Evolutionary conservation across 1,140 invertebrate genomes (phyloP), one percentile per base, ranked within the genome.

Genomic region (Brachionus koreanus): DNA sequence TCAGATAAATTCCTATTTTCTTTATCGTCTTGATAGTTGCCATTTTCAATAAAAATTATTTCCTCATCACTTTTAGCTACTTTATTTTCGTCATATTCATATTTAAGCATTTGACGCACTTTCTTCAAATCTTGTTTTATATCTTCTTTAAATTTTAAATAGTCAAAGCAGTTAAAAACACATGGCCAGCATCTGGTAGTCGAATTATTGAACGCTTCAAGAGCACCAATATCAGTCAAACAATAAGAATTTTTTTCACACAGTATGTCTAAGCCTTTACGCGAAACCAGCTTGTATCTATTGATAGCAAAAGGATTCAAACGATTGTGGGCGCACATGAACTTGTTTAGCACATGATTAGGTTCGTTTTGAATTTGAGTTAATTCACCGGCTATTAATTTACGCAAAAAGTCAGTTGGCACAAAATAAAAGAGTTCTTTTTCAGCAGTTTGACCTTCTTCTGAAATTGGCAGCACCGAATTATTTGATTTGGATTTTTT

Each of bases 1-100:
- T 85, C 85, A 5, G 43, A 35, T 19, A 25, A 5, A 35, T 25
- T 72, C 19, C 42, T 43, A 74, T 74, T 74, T 23, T 74, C 69
- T 25, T 74, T 74, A 6, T 74, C 46, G 25, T 74, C 69, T 16
- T 33, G 23, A 33, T 43, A 46, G 1, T 72, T 35, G 35, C 3
- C 25, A 23, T 74, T 74, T 2, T 74, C 69, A 12, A 46, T 46
- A 19, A 74, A 25, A 9, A 74, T 46, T 13, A 74, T 19, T 29
- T 46, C 69, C 5, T 74, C 35, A 9, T 69, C 65, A n/a, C 65
- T 37, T 43, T 39, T 69, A 39, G 19, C 65, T 12, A 12, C 35
- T 19, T 69, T 67, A 35, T 33, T 6, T 12, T 23, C 23, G 46
- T 46, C 43, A 33, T 13, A 46, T 29, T 74, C 69, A 46, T 46